A percentile compares a stretch with the other conserved stretches of the same genome.
Conservation (phyloP, 2,888 invertebrate genomes). For the Clivina fossor region DNA sequence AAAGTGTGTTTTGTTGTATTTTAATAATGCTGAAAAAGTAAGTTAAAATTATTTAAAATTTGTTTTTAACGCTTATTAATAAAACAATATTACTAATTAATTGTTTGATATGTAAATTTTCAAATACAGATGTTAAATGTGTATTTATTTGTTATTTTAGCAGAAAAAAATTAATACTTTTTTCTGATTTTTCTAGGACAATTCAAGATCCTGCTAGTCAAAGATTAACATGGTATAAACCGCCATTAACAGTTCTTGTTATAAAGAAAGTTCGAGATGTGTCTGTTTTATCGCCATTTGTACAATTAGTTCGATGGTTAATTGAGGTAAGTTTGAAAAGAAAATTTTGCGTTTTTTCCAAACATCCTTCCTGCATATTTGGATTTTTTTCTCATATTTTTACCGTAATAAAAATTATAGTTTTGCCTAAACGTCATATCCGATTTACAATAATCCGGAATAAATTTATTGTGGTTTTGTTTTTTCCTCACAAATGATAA, state of each 20-base stretch:
- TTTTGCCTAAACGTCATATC: not conserved
- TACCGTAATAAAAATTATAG: not conserved
- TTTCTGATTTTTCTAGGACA: slow-evolving; percentile 72
- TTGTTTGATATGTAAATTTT: too few species aligned
- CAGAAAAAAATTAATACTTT: too few species aligned
- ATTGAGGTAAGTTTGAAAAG: slow-evolving; percentile 72
- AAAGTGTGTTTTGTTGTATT: too few species aligned
- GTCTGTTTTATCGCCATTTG: slow-evolving; percentile 85
- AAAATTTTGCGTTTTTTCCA: not conserved
- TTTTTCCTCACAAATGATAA: too few species aligned
- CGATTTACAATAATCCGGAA: not conserved
- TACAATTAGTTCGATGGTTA: slow-evolving; percentile 90
- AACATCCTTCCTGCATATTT: not conserved
- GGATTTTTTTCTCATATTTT: not conserved
- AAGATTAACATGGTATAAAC: slow-evolving; percentile 95
- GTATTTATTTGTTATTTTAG: too few species aligned
- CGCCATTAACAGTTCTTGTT: slow-evolving; percentile 92
- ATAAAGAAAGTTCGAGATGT: slow-evolving; percentile 96
- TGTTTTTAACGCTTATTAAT: too few species aligned
- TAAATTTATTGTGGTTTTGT: too few species aligned
- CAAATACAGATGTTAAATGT: too few species aligned
- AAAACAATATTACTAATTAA: too few species aligned
- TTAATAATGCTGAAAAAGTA: too few species aligned
- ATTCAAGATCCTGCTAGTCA: slow-evolving; percentile 98
- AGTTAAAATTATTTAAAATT: too few species aligned